Conservation (phyloP, 2,797 vertebrate species). For the Sebastes vulpes region DNA sequence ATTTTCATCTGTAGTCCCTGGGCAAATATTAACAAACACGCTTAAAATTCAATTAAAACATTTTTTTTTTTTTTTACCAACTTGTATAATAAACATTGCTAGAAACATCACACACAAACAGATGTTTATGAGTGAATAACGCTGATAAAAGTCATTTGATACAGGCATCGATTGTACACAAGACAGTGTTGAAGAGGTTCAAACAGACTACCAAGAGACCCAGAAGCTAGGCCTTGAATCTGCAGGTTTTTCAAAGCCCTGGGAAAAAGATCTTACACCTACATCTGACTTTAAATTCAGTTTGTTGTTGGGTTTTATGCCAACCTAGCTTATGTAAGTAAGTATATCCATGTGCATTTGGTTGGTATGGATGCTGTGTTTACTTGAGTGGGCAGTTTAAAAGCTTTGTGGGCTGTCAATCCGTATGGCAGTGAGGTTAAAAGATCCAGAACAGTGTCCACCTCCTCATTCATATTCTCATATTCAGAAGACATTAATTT, state of each 20-base stretch:
- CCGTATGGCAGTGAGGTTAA: neutral
- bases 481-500: conserved; percentile 2
- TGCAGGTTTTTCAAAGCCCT: neutral
- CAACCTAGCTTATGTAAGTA: neutral
- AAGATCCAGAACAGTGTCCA: neutral
- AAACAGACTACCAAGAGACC: neutral
- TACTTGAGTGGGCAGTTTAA: conserved; percentile 1
- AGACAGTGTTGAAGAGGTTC: neutral
- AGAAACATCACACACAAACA: neutral
- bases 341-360: neutral
- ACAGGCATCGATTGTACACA: neutral
- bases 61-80: neutral
- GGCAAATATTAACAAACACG: neutral
- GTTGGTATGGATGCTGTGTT: neutral
- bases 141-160: neutral
- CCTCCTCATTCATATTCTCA: conserved; percentile 10
- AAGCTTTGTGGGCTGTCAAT: neutral
- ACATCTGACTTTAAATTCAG: neutral
- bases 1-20: neutral
- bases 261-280: neutral
- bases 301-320: neutral
- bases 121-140: conserved; percentile 10
- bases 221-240: neutral
- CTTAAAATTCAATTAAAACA: neutral
- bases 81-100: neutral